A percentile compares a stretch with the other conserved stretches of the same genome.
Evolutionary conservation across 1,140 invertebrate species (phyloP).

Genomic region (Geopemphigus sp.): DNA sequence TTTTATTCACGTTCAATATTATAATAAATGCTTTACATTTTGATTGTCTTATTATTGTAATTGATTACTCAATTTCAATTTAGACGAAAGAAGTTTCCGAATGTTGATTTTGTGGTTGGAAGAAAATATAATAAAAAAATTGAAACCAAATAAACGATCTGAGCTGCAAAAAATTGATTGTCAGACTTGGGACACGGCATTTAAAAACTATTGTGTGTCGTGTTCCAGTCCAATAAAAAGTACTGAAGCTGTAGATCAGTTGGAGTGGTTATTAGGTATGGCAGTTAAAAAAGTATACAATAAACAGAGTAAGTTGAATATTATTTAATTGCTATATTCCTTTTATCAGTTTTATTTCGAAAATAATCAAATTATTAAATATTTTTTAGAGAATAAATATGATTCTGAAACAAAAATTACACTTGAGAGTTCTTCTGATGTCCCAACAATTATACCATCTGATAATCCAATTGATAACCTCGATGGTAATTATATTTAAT

Average conservation of each 20-base stretch:
- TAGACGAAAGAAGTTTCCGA: slow-evolving; percentile 26
- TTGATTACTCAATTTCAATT: neutral
- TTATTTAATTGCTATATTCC: neutral
- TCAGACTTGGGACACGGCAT: slow-evolving; percentile 8
- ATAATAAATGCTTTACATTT: too few species aligned
- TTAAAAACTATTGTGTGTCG: slow-evolving; percentile 19
- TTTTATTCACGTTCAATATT: neutral
- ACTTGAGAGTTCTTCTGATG: slow-evolving; percentile 11
- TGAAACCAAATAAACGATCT: neutral
- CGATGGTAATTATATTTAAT: slow-evolving; percentile 10
- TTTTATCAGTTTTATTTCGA: too few species aligned
- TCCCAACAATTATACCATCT: slow-evolving; percentile 35
- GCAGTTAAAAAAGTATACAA: slow-evolving; percentile 18
- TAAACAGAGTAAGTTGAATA: slow-evolving; percentile 25
- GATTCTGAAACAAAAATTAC: slow-evolving; percentile 22
- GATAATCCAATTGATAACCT: slow-evolving; percentile 38
- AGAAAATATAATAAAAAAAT: neutral
- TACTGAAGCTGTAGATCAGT: neutral
- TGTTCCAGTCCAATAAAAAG: slow-evolving; percentile 29
- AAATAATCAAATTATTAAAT: neutral
- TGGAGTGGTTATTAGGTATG: slow-evolving; percentile 32
- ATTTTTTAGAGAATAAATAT: slow-evolving; percentile 27
- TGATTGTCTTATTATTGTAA: too few species aligned
- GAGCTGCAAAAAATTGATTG: slow-evolving; percentile 23
- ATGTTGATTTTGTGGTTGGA: slow-evolving; percentile 24